Percentiles rank a stretch among this genome's conserved stretches.
These are phyloP conservation scores for Oriolus oriolus DNA, from an alignment of 2,113 vertebrate genomes.

Conservation along the genomic window DNA sequence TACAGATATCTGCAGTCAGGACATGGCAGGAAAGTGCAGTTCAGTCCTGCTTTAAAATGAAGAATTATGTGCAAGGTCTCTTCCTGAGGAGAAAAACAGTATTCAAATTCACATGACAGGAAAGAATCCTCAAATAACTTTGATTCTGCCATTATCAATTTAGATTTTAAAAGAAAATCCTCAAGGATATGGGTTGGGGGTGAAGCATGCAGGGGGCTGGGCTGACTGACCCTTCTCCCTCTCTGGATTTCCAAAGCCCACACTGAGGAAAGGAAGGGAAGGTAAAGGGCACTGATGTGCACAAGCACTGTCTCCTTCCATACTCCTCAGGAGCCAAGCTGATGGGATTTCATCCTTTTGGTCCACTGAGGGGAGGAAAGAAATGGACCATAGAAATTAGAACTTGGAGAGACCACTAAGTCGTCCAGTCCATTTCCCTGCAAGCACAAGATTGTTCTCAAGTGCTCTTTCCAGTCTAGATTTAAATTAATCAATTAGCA, in stretches of 20 bases:
- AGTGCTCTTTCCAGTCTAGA: neutral
- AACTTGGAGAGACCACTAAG: constrained; percentile 27
- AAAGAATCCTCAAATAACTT: neutral
- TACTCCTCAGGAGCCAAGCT: neutral
- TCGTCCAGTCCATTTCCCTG: constrained; percentile 3
- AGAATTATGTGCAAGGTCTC: neutral
- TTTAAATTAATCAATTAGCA: constrained; percentile 55
- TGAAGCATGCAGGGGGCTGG: neutral
- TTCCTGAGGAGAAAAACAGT: neutral
- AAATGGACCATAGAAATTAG: constrained; percentile 57
- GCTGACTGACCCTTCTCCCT: neutral
- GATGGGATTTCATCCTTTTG: neutral
- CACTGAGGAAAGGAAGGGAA: neutral
- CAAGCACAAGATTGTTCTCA: neutral
- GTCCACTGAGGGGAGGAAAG: neutral
- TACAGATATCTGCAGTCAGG: neutral
- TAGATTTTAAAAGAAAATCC: neutral
- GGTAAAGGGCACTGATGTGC: neutral
- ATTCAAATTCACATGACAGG: neutral
- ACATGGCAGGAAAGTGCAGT: neutral
- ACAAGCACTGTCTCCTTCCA: neutral
- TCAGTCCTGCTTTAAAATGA: neutral
- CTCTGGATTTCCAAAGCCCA: neutral
- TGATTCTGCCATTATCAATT: neutral
- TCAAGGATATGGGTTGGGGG: neutral